A percentile compares a stretch with the other conserved stretches of the same genome.
phyloP scores from a whole-genome alignment of 2,797 vertebrate species.

The Ciconia nigra region DNA sequence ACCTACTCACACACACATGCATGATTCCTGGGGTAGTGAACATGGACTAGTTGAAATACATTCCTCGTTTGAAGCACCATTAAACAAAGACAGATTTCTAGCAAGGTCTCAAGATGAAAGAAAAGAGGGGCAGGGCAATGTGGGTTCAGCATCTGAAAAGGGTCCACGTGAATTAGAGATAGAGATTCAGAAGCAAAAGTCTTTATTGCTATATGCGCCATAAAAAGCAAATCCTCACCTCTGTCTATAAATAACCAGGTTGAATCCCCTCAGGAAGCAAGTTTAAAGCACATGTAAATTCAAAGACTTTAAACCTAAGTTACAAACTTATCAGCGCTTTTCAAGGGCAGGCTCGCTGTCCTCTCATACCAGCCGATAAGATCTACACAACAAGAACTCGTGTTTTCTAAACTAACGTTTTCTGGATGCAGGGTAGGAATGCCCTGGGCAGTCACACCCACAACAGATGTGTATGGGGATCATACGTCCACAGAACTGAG shows the following conservation, averaged over 20 bases:
- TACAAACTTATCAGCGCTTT: slow-evolving; percentile 67
- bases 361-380: slow-evolving; percentile 73
- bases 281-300: slow-evolving; percentile 65
- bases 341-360: slow-evolving; percentile 73
- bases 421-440: slow-evolving; percentile 58
- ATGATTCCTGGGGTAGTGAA: slow-evolving; percentile 37
- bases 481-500: slow-evolving; percentile 72
- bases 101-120: slow-evolving; percentile 17
- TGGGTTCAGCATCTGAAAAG: not conserved
- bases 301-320: slow-evolving; percentile 57
- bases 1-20: slow-evolving; percentile 45
- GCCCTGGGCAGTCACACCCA: slow-evolving; percentile 79
- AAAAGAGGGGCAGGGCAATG: not conserved
- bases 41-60: slow-evolving; percentile 58
- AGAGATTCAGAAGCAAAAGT: slow-evolving; percentile 13
- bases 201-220: slow-evolving; percentile 72
- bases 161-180: slow-evolving; percentile 6
- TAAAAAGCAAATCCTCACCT: slow-evolving; percentile 62
- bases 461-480: slow-evolving; percentile 71
- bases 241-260: slow-evolving; percentile 35
- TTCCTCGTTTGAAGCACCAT: slow-evolving; percentile 73
- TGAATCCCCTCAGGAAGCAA: slow-evolving; percentile 42
- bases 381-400: slow-evolving; percentile 17
- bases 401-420: slow-evolving; percentile 53
- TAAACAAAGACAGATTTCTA: slow-evolving; percentile 62